Percentiles rank a stretch among this genome's conserved stretches.
These are phyloP conservation scores for Brachionus plicatilis DNA, from an alignment of 1,140 invertebrate species.

Conservation along the genomic window DNA sequence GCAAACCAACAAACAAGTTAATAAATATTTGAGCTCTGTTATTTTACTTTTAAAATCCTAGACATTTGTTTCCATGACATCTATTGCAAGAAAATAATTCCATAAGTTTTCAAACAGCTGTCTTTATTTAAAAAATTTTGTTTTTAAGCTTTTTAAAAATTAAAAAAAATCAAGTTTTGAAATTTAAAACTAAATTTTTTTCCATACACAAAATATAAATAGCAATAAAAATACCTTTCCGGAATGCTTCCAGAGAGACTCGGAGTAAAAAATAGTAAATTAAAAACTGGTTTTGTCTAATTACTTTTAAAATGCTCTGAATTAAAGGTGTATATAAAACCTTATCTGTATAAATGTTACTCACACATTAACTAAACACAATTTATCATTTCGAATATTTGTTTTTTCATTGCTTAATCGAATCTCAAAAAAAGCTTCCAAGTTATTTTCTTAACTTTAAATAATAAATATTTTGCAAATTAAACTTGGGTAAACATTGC, in stretches of 20 bases:
- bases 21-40: neutral
- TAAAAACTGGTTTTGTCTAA: neutral
- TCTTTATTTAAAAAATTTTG: neutral
- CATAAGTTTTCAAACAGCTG: neutral
- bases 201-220: neutral
- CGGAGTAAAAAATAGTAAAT: neutral
- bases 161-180: neutral
- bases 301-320: neutral
- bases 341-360: conserved; percentile 18
- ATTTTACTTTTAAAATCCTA: neutral
- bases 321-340: conserved; percentile 6
- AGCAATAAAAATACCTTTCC: neutral
- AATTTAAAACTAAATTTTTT: neutral
- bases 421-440: neutral
- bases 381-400: neutral
- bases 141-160: neutral
- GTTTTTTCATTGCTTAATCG: conserved; percentile 21
- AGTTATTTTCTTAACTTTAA: neutral
- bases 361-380: neutral
- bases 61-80: neutral
- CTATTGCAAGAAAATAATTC: neutral
- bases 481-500: conserved; percentile 7
- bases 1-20: neutral
- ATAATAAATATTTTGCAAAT: conserved; percentile 24
- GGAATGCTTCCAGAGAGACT: neutral